These are phyloP conservation scores for Drosophila grimshawi DNA, from an alignment of 1,140 invertebrate species.

Conservation along the genomic window DNA sequence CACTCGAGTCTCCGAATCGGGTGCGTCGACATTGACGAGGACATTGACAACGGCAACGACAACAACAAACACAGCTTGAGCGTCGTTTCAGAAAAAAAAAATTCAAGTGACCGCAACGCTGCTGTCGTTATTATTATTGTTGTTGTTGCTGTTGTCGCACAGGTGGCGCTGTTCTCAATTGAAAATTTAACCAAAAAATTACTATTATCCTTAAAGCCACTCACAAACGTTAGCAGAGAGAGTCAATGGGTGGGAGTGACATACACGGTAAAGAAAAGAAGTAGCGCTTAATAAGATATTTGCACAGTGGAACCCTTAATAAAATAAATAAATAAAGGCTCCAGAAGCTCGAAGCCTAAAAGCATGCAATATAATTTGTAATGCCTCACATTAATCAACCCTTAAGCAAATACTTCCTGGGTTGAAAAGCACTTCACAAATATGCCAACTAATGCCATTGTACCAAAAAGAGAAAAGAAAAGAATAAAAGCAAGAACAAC, in stretches of 20 bases:
- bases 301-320: constrained; percentile 4
- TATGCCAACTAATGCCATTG: constrained; percentile 20
- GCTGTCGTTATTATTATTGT: constrained; percentile 8
- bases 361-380: neutral
- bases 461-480: constrained; percentile 8
- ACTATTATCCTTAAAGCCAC: constrained; percentile 49
- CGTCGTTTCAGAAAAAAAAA: constrained; percentile 25
- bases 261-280: neutral
- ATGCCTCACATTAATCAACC: neutral
- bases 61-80: constrained; percentile 45
- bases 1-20: constrained; percentile 44
- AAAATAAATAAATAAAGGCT: neutral
- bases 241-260: neutral
- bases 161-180: constrained; percentile 43
- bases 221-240: constrained; percentile 9
- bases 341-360: neutral
- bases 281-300: constrained; percentile 6
- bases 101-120: constrained; percentile 42
- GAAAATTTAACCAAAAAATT: constrained; percentile 54
- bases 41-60: constrained; percentile 45
- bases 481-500: constrained; percentile 12
- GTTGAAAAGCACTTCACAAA: neutral
- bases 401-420: neutral
- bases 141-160: constrained; percentile 27
- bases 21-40: constrained; percentile 64